Base-by-base conservation (phyloP, 2,113 vertebrate species). In the Hippocampus guttulatus region DNA sequence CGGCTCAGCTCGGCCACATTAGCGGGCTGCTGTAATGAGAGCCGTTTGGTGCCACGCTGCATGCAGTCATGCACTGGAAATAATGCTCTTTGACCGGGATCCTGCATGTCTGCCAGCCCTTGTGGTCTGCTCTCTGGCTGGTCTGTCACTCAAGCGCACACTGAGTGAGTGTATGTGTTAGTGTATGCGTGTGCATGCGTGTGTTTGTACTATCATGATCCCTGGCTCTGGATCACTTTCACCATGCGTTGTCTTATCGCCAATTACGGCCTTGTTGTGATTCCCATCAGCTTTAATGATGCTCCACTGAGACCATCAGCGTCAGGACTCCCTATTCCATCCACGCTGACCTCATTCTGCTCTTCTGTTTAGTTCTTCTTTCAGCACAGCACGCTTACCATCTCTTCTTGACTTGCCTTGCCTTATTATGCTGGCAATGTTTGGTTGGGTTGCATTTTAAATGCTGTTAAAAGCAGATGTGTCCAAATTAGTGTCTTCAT, bases 191-290 rank as follows among this genome's bases (percentile, higher is more conserved):
- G 72, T 64, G 38, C 11, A 38, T 9, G 54, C 69, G 62, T 84
- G 80, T 66, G 30, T 73, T 63, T 68, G 63, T 77, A 83, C 80
- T 88, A 89, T 88, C 81, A 85, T 60, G 79, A 83, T 68, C 77
- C 78, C 84, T 79, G 85, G 78, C 83, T 85, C 79, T 84, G 84
- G 85, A 88, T 87, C 87, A 85, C 85, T 91, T 88, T 85, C 87
- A 87, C 84, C 85, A 68, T 87, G 77, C 82, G 87, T 88, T 79
- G 84, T 81, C 86, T 90, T 89, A 90, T 91, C 89, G 83, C 79
- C 88, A 88, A 89, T 89, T 89, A 89, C 79, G 79, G 85, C 76
- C 81, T 85, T 74, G 85, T 86, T 85, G 82, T 87, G 87, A 91
- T 91, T 81, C 81, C 78, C 88, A 91, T 90, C 89, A 82, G 81